Evolutionary conservation across 35 echinoderm and acorn worm species (phyloP), one percentile per base, ranked within the genome.

Genomic region (Eucidaris tribuloides): DNA sequence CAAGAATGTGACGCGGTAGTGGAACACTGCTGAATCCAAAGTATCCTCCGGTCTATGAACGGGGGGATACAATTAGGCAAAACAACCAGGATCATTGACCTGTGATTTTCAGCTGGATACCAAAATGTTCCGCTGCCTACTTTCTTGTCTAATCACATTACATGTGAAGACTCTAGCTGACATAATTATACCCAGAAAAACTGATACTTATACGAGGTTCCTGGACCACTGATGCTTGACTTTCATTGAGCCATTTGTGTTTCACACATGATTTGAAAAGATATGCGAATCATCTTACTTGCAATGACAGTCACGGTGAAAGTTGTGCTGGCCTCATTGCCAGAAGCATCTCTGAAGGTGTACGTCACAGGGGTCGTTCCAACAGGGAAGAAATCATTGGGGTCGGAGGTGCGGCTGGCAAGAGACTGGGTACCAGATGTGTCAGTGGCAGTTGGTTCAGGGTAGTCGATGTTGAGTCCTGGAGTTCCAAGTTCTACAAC

Each of bases 361-460:
- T 97, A 97, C 19, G 46, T 62, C 17, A 97, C 89, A 36, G 38
- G 62, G 0, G 89, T 81, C 15, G 42, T 74, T 23, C 89, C 94
- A 36, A 81, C 49, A 15, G 15, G 15, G 61, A 97, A 92, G 20
- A 34, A 71, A 46, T 87, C 85, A 18, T 89, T 89, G 31, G 94
- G 61, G 2, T 2, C 37, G 43, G 85, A 44, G 19, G 84, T 77
- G 46, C 41, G 62, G 38, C 60, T 54, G 1, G 62, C 45, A 6
- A 81, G 48, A 45, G 46, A 70, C 6, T 34, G 80, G 3, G 37
- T 29, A 52, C 89, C 94, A 42, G 89, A 92, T 18, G 79, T 64
- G 42, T 97, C 94, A 38, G 84, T 65, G 5, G 89, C 94, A 32
- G 94, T 88, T 3, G 94, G 94, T 41, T 62, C 62, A 17, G 59